A percentile compares a stretch with the other conserved stretches of the same genome.
These are phyloP conservation scores for Phataginus tetradactyla DNA, from an alignment of 2,797 vertebrate species.

Conservation along the genomic window DNA sequence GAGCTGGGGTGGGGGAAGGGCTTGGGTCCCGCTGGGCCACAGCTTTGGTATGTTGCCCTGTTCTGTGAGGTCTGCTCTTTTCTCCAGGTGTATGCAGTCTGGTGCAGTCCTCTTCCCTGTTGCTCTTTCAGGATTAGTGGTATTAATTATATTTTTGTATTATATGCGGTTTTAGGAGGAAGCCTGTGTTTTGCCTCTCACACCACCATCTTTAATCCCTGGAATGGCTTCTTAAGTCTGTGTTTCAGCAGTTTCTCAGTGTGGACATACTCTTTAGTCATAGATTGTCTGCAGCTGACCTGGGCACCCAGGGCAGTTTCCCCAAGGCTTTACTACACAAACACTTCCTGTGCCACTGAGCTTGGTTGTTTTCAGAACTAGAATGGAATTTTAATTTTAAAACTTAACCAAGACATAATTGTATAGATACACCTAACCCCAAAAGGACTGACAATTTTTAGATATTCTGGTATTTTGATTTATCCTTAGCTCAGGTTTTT, in stretches of 20 bases:
- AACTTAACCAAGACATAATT: slow-evolving; percentile 27
- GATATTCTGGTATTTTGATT: slow-evolving; percentile 54
- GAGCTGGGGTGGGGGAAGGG: too few relatives aligned
- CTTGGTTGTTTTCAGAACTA: slow-evolving; percentile 48
- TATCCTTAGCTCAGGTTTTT: slow-evolving; percentile 28
- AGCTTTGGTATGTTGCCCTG: too few relatives aligned
- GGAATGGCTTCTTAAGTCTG: neutral
- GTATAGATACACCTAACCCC: neutral
- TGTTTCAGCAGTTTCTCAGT: neutral
- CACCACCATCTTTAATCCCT: too few relatives aligned
- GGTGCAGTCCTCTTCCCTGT: too few relatives aligned
- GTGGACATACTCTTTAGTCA: neutral
- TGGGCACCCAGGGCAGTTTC: slow-evolving; percentile 24
- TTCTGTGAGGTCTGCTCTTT: too few relatives aligned
- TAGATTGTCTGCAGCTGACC: slow-evolving; percentile 10
- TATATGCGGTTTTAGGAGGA: too few relatives aligned
- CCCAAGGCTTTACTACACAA: slow-evolving; percentile 33
- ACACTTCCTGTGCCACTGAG: neutral
- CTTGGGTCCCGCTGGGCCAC: too few relatives aligned
- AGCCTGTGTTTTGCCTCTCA: too few relatives aligned
- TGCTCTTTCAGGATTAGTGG: too few relatives aligned
- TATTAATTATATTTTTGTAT: too few relatives aligned
- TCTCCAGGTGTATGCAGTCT: too few relatives aligned
- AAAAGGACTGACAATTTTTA: neutral
- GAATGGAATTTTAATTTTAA: slow-evolving; percentile 72